A percentile compares a stretch with the other conserved stretches of the same genome.
These are phyloP conservation scores for Scaptomyza reducta DNA, from an alignment of 2,888 invertebrate species.

Conservation along the genomic window DNA sequence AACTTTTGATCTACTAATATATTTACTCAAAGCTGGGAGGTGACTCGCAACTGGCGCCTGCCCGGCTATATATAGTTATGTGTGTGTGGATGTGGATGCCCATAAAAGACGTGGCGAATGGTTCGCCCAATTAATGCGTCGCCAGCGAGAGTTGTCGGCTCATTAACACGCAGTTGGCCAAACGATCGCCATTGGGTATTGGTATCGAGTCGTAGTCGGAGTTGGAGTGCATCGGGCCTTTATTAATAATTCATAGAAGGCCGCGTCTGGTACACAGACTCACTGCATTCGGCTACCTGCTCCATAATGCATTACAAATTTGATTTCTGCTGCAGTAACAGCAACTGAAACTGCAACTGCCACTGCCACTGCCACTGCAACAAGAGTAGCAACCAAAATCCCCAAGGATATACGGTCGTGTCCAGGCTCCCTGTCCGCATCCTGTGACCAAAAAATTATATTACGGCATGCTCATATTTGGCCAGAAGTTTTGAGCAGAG, in stretches of 20 bases:
- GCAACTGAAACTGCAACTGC: slow-evolving; percentile 7
- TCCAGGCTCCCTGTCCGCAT: slow-evolving; percentile 29
- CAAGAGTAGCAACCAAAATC: slow-evolving; percentile 8
- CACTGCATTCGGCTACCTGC: slow-evolving; percentile 41
- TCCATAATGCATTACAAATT: slow-evolving; percentile 77
- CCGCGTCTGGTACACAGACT: slow-evolving; percentile 19
- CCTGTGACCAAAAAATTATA: slow-evolving; percentile 47
- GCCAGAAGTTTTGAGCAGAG: slow-evolving; percentile 8
- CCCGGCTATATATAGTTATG: slow-evolving; percentile 53
- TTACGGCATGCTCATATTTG: slow-evolving; percentile 43
- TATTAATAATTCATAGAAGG: slow-evolving; percentile 73
- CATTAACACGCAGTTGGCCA: slow-evolving; percentile 71
- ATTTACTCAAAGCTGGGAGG: slow-evolving; percentile 11
- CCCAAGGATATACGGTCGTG: slow-evolving; percentile 33
- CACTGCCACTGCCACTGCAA: slow-evolving; percentile 5
- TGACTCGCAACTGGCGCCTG: slow-evolving; percentile 48
- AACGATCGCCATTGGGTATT: slow-evolving; percentile 34
- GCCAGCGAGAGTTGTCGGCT: slow-evolving; percentile 71
- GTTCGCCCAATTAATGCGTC: slow-evolving; percentile 69
- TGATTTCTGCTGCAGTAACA: slow-evolving; percentile 37
- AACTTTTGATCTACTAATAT: slow-evolving; percentile 34
- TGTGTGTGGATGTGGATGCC: slow-evolving; percentile 53
- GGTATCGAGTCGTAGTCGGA: slow-evolving; percentile 18
- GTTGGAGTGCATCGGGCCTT: slow-evolving; percentile 23
- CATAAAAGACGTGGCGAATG: slow-evolving; percentile 56